phyloP scores from a whole-genome alignment of 2,888 invertebrate genomes.

The Dicyrtomina minuta region DNA sequence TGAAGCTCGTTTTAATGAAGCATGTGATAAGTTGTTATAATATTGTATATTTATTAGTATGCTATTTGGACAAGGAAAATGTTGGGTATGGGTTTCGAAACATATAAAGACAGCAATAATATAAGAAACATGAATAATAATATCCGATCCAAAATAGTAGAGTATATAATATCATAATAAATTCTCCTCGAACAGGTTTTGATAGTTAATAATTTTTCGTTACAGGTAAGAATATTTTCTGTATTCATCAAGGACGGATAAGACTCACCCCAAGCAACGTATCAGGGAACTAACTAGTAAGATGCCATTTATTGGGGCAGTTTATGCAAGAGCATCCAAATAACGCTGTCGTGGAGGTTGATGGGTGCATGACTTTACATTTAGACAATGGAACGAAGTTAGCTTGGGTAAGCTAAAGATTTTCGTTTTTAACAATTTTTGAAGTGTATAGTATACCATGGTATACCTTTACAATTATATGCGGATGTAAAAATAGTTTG shows the following conservation, averaged over 20 bases:
- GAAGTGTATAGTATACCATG: background rate
- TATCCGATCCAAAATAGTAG: background rate
- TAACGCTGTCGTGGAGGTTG: slow-evolving; percentile 79
- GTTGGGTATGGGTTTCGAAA: slow-evolving; percentile 99
- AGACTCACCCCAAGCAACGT: slow-evolving; percentile 80
- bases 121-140: too few species aligned
- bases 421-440: background rate
- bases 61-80: slow-evolving; percentile 94
- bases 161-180: background rate
- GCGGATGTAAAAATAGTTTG: slow-evolving; percentile 62
- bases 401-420: slow-evolving; percentile 71
- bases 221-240: slow-evolving; percentile 76
- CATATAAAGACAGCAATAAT: slow-evolving; percentile 98
- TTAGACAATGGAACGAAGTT: slow-evolving; percentile 94
- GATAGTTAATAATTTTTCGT: background rate
- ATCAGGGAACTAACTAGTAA: slow-evolving; percentile 86
- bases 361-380: slow-evolving; percentile 94
- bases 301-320: slow-evolving; percentile 76
- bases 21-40: too few species aligned
- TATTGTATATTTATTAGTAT: too few species aligned
- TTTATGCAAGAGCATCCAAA: slow-evolving; percentile 90
- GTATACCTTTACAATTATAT: background rate
- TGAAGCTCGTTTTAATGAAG: too few species aligned
- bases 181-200: background rate
- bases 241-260: slow-evolving; percentile 97